These are phyloP conservation scores for Nibea coibor DNA, from an alignment of 2,113 vertebrate species.

Conservation along the genomic window DNA sequence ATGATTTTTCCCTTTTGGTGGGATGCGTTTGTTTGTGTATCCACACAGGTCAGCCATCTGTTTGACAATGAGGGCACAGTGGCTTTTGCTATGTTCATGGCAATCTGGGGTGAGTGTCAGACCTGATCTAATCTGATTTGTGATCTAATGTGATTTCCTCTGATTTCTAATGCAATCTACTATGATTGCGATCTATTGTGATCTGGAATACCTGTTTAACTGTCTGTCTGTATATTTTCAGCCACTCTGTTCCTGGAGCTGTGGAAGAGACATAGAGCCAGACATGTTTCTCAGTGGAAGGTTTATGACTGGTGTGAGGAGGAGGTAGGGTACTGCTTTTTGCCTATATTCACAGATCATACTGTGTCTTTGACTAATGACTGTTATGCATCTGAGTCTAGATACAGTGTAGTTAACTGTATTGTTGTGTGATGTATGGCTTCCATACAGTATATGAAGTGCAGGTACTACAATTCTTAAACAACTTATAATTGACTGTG, in stretches of 20 bases:
- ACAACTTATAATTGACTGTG: no score
- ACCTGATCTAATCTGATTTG: neutral
- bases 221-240: slow-evolving; percentile 55
- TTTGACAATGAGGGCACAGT: slow-evolving; percentile 95
- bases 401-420: neutral
- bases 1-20: neutral
- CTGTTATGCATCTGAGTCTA: neutral
- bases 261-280: slow-evolving; percentile 90
- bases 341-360: neutral
- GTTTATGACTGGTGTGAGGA: slow-evolving; percentile 91
- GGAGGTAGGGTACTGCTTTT: slow-evolving; percentile 89
- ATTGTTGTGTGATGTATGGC: neutral
- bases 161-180: neutral
- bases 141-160: neutral
- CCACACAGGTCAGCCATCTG: slow-evolving; percentile 89
- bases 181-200: neutral
- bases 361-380: neutral
- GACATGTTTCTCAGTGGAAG: slow-evolving; percentile 85
- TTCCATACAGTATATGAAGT: neutral
- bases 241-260: slow-evolving; percentile 94
- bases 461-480: neutral
- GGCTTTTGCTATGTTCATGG: slow-evolving; percentile 94
- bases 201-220: neutral
- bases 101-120: slow-evolving; percentile 91
- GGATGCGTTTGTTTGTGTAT: slow-evolving; percentile 1